Percentiles rank a stretch among this genome's conserved stretches.
Conservation (phyloP, 2,113 vertebrate genomes). For the Hydropotes inermis region DNA sequence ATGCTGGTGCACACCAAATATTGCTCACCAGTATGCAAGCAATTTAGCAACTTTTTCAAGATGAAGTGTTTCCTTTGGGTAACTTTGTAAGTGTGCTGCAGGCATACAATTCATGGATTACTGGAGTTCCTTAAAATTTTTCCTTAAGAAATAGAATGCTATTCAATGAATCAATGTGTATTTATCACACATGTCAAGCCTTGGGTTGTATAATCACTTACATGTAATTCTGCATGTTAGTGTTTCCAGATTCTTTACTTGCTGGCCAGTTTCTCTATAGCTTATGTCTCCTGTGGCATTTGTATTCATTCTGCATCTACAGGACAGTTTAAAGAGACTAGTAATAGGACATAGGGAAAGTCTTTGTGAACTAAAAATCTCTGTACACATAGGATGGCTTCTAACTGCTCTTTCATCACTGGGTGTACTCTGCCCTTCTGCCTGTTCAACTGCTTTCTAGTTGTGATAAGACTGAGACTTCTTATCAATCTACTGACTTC, state of each 20-base stretch:
- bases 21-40: not conserved
- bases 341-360: not conserved
- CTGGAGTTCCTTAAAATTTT: not conserved
- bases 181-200: not conserved
- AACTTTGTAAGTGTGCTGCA: not conserved
- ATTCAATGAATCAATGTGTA: not conserved
- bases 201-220: not conserved
- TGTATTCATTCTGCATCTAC: not conserved
- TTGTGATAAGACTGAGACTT: not conserved
- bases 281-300: not conserved
- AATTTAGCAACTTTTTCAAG: not conserved
- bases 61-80: not conserved
- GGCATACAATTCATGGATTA: not conserved
- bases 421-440: not conserved
- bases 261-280: not conserved
- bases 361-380: not conserved
- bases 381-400: not conserved
- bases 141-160: not conserved
- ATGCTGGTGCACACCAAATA: not conserved
- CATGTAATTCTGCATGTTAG: not conserved
- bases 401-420: not conserved
- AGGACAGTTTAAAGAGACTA: not conserved
- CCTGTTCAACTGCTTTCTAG: not conserved
- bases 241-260: not conserved
- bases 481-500: not conserved